These are phyloP conservation scores for Mola mola DNA, from an alignment of 2,113 vertebrate species.

Conservation along the genomic window DNA sequence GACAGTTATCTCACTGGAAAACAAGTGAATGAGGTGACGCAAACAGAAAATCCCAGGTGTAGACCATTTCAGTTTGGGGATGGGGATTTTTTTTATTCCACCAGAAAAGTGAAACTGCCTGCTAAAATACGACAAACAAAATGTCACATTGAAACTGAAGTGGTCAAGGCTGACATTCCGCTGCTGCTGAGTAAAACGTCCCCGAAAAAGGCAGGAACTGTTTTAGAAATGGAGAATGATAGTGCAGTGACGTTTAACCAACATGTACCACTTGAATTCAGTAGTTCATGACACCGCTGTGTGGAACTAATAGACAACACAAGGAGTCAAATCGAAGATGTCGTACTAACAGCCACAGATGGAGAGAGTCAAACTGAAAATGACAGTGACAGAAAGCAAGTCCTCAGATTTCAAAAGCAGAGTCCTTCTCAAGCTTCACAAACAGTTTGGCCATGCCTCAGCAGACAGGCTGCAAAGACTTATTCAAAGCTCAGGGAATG, in stretches of 20 bases:
- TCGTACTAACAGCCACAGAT: not conserved
- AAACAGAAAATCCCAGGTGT: too few species aligned
- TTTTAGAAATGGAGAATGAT: slow-evolving; percentile 5
- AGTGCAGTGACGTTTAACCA: slow-evolving; percentile 1
- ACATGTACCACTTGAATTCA: not conserved
- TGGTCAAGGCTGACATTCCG: not conserved
- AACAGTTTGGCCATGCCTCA: slow-evolving; percentile 26
- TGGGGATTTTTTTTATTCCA: too few species aligned
- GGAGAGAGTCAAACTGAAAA: not conserved
- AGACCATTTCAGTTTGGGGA: too few species aligned
- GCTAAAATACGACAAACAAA: not conserved
- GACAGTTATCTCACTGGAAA: too few species aligned
- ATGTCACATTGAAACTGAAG: not conserved
- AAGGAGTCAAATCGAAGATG: not conserved
- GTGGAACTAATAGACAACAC: not conserved
- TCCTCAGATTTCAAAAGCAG: slow-evolving; percentile 5
- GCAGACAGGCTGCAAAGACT: slow-evolving; percentile 8
- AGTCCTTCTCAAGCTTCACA: not conserved
- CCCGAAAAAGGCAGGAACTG: not conserved
- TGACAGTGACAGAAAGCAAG: slow-evolving; percentile 5
- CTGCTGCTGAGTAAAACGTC: slow-evolving; percentile 6
- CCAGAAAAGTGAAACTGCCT: too few species aligned
- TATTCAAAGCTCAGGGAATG: slow-evolving; percentile 1
- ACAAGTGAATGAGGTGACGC: too few species aligned
- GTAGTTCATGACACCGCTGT: slow-evolving; percentile 4